Percentiles rank a stretch among this genome's conserved stretches.
These are phyloP conservation scores for Ormyrus rosae DNA, from an alignment of 2,888 invertebrate species.

Conservation along the genomic window DNA sequence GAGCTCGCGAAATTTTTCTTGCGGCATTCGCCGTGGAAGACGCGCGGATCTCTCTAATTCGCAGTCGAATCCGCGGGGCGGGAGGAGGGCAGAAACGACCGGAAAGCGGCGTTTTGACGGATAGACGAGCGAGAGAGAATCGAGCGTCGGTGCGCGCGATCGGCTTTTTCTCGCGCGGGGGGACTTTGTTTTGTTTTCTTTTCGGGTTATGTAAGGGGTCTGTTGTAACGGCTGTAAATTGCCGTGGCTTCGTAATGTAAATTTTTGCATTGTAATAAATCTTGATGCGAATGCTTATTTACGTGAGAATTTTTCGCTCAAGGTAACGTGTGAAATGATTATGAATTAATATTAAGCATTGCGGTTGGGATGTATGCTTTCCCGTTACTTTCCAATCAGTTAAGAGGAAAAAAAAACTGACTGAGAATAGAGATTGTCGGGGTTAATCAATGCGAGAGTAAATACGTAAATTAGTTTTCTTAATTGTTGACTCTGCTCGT, in stretches of 20 bases:
- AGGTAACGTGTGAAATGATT: conserved; percentile 27
- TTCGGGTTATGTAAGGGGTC: background rate
- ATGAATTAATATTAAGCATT: conserved; percentile 30
- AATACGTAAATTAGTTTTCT: too few species aligned
- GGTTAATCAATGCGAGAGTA: too few species aligned
- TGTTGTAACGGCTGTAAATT: conserved; percentile 8
- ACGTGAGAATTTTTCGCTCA: conserved; percentile 30
- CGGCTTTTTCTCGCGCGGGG: background rate
- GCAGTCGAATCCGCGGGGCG: too few species aligned
- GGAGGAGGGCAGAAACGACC: background rate
- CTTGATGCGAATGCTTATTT: conserved; percentile 32
- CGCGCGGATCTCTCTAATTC: background rate
- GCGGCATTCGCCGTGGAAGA: background rate
- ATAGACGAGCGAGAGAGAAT: background rate
- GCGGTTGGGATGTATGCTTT: background rate
- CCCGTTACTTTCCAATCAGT: conserved; percentile 35
- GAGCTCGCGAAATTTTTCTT: conserved; percentile 3
- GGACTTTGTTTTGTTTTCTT: background rate
- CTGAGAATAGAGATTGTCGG: too few species aligned
- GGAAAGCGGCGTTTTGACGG: background rate
- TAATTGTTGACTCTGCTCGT: too few species aligned
- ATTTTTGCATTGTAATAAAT: conserved; percentile 32
- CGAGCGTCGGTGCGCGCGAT: background rate
- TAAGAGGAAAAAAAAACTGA: background rate
- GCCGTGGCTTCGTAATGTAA: background rate